A percentile compares a stretch with the other conserved stretches of the same genome.
Conservation (phyloP, 1,140 invertebrate genomes). For the Drosophila insularis region DNA sequence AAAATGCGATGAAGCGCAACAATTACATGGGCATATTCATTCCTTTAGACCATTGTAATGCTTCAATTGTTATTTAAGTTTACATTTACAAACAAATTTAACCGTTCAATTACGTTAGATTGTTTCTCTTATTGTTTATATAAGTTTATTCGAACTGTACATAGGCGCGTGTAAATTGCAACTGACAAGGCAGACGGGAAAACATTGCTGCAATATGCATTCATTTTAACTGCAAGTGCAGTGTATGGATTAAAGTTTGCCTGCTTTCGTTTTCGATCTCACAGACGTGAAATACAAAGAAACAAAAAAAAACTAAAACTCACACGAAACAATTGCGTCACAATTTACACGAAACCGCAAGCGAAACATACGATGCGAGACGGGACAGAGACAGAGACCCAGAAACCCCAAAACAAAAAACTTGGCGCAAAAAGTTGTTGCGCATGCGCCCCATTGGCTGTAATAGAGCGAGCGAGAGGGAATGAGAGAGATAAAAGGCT, state of each 20-base stretch:
- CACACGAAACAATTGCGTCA: constrained; percentile 68
- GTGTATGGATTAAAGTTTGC: constrained; percentile 11
- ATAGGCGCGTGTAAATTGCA: constrained; percentile 59
- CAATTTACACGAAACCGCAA: constrained; percentile 72
- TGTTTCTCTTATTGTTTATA: background rate
- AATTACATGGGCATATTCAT: constrained; percentile 1
- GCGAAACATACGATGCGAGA: constrained; percentile 30
- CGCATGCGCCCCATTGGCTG: constrained; percentile 66
- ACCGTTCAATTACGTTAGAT: constrained; percentile 38
- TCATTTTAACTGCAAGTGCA: constrained; percentile 6
- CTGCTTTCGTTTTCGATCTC: constrained; percentile 74
- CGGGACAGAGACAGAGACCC: constrained; percentile 64
- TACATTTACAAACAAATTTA: constrained; percentile 27
- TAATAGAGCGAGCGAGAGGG: background rate
- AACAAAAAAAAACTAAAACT: constrained; percentile 52
- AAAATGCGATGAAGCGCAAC: constrained; percentile 43
- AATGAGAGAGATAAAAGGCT: background rate
- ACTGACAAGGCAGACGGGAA: constrained; percentile 37
- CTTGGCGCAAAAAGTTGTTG: constrained; percentile 40
- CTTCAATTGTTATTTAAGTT: constrained; percentile 31
- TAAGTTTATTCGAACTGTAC: constrained; percentile 45
- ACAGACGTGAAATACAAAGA: constrained; percentile 58
- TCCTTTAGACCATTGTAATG: constrained; percentile 32
- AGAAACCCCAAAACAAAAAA: constrained; percentile 67
- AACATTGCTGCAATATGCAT: constrained; percentile 26